Base-by-base conservation (phyloP, 2,113 vertebrate genomes). In the Pyxicephalus adspersus region DNA sequence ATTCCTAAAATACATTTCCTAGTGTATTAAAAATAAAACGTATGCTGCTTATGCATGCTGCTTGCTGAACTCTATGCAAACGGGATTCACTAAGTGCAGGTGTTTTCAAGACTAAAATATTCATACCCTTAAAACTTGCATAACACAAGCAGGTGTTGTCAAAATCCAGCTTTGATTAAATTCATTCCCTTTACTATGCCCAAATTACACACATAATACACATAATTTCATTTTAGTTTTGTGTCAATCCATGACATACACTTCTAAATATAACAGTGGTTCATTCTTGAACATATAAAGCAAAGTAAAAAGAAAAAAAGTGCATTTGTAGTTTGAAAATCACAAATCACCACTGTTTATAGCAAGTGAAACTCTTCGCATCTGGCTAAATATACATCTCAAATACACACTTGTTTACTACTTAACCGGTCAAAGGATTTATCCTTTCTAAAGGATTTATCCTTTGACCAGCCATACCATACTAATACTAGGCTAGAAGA, bases 111-210 rank as follows among this genome's bases (percentile, higher is more conserved):
- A 23, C 63, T 82, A 73, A 61, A 82, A 82, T 74, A 82, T 75
- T 75, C 71, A 75, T 74, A 38, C 55, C 25, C 22, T 13, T 58
- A 19, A 57, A 55, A 38, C 70, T 82, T 82, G 70, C 71, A 82
- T 38, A 74, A 66, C 80, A n/a, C 80, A 82, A 75, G 63, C 80
- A 82, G 80, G 68, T 81, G 79, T 81, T 81, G 79, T 65, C 68
- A 65, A 25, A 81, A 82, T 75, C 61, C 63, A 75, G 50, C 17
- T 82, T 81, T 75, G 71, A 82, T 82, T 82, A 74, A 50, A 82
- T 82, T 57, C 29, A 8, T 58, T 66, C 75, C 60, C 71, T 66
- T 74, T 17, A 52, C 71, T 50, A 29, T 55, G 22, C 51, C 29
- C 52, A 57, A 28, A 68, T 79, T 78, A n/a, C n/a, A n/a, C n/a